A percentile compares a stretch with the other conserved stretches of the same genome.
Conservation (phyloP, 2,888 invertebrate genomes). For the Neuroscelio doddi region DNA sequence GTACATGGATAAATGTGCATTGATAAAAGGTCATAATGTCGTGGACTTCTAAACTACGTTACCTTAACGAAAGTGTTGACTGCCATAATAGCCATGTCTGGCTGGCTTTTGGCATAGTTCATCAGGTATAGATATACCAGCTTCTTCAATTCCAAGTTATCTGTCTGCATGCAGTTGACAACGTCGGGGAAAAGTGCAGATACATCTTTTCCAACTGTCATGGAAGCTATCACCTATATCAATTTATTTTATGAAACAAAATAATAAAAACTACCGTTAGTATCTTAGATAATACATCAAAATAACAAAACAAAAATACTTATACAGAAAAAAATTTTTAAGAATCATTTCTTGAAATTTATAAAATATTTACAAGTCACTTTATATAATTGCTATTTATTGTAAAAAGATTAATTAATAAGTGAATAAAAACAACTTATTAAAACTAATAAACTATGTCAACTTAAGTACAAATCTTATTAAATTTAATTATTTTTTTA, state of each 20-base stretch:
- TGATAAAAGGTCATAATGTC: conserved; percentile 51
- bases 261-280: no score
- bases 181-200: conserved; percentile 99
- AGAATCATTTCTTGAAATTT: background rate
- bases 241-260: conserved; percentile 7
- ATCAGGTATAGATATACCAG: conserved; percentile 98
- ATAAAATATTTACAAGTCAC: no score
- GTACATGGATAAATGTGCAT: conserved; percentile 56
- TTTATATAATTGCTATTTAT: no score
- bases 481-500: no score
- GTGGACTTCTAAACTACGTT: conserved; percentile 62
- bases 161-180: conserved; percentile 99
- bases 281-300: no score
- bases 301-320: no score
- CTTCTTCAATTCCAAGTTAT: conserved; percentile 98
- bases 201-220: conserved; percentile 99
- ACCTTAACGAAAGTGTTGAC: conserved; percentile 99
- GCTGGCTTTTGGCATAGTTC: conserved; percentile 99
- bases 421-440: no score
- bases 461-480: no score
- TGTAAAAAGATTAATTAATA: no score
- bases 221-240: conserved; percentile 95
- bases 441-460: no score
- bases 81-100: conserved; percentile 99
- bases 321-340: background rate